These are phyloP conservation scores for Ennomos fuscantarius DNA, from an alignment of 2,888 invertebrate genomes.

Conservation along the genomic window DNA sequence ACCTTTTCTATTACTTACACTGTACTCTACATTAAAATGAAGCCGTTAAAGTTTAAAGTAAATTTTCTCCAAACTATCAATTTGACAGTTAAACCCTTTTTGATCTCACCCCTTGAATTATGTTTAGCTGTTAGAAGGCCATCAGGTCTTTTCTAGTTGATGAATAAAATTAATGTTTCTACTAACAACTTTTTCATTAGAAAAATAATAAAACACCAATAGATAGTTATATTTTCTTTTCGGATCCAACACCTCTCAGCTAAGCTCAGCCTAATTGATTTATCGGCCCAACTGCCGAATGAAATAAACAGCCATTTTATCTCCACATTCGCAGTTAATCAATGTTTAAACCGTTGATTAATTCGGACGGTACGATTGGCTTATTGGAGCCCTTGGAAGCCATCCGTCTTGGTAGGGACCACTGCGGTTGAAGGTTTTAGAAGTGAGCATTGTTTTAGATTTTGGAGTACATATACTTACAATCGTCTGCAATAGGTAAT, in stretches of 20 bases:
- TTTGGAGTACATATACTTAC: not conserved
- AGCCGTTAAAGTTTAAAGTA: no score
- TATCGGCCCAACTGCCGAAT: conserved; percentile 13
- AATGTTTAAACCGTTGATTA: conserved; percentile 39
- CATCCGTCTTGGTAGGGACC: conserved; percentile 33
- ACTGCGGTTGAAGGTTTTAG: conserved; percentile 1
- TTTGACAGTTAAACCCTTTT: no score
- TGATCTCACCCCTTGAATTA: no score
- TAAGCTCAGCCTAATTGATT: conserved; percentile 15
- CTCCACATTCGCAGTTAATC: conserved; percentile 27
- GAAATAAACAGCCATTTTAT: conserved; percentile 23
- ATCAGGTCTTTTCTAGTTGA: no score
- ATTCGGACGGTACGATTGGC: conserved; percentile 22
- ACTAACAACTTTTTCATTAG: no score
- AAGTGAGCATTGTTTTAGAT: not conserved
- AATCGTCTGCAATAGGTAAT: not conserved
- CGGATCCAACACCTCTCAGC: conserved; percentile 9
- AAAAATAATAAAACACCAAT: not conserved
- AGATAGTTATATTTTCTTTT: conserved; percentile 5
- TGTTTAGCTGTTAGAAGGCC: no score
- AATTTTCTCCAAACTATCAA: no score
- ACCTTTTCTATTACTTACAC: no score
- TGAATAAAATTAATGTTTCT: no score
- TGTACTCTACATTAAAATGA: no score
- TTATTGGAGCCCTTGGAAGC: not conserved